Base-by-base conservation (phyloP, 2,113 vertebrate species). In the Sapayoa aenigma region DNA sequence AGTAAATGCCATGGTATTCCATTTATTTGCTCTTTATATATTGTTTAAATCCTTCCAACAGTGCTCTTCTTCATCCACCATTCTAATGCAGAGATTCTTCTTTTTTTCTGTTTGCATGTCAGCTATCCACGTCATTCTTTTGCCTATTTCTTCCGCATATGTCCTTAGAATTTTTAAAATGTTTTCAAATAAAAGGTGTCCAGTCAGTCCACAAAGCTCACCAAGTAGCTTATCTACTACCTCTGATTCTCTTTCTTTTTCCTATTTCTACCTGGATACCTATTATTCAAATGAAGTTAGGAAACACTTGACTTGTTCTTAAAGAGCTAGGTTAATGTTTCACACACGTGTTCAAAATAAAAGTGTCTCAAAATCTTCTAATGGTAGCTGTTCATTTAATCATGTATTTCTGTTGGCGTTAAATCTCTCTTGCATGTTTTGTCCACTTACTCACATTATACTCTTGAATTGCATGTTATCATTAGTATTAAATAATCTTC, bases 1-100 rank as follows among this genome's bases (percentile, higher is more conserved):
- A 80, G 63, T 74, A 93, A 91, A 96, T 95, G 78, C 59, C 75
- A 41, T 25, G 16, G 55, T 33, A 83, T 93, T 85, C 63, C 65
- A 79, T 90, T 88, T 95, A 87, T 91, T 93, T 94, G 67, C 55
- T 89, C 22, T 84, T 94, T 83, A 76, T 80, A 53, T 80, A 50
- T 63, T 85, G 42, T 76, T 87, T 74, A 90, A 95, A 87, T 59
- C 23, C 30, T 95, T 90, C 30, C 35, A 67, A 42, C 7, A 33
- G 28, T 19, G 25, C 4, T 55, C 7, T 23, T 87, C 31, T 59
- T 73, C 59, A 90, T 86, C 84, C 27, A 56, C 30, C 16, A 52
- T 83, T 63, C 78, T 67, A 55, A 21, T 28, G 65, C 35, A 81
- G 50, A n/a, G 33, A 50, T 67, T 35, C 1, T 27, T n/a, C n/a